Conservation (phyloP, 2,888 invertebrate genomes). For the Pollenia amentaria region DNA sequence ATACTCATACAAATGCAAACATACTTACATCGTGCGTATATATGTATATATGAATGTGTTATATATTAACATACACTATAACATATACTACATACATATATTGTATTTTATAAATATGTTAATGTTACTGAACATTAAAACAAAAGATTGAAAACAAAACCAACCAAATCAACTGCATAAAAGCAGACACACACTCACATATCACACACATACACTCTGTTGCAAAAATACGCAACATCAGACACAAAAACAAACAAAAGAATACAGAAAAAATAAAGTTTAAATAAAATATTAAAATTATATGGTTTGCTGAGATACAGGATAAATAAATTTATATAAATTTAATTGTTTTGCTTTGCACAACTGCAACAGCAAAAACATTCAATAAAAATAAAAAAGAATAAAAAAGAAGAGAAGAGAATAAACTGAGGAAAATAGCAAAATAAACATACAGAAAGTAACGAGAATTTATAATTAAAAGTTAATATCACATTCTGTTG, state of each 20-base stretch:
- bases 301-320: constrained; percentile 19
- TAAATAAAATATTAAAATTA: constrained; percentile 30
- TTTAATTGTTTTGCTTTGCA: constrained; percentile 50
- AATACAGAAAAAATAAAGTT: not conserved
- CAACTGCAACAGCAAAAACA: not conserved
- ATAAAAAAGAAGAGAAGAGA: not conserved
- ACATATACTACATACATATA: constrained; percentile 13
- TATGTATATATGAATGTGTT: not conserved
- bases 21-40: too few relatives aligned
- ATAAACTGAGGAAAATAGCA: too few relatives aligned
- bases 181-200: not conserved
- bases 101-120: constrained; percentile 53
- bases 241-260: not conserved
- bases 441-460: not conserved
- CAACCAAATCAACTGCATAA: constrained; percentile 16
- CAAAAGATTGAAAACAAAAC: constrained; percentile 43
- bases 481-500: constrained; percentile 29
- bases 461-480: constrained; percentile 54
- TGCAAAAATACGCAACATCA: not conserved
- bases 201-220: not conserved
- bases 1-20: not conserved
- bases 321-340: constrained; percentile 52
- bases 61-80: not conserved
- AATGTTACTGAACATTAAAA: constrained; percentile 51
- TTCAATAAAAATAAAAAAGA: not conserved